These are phyloP conservation scores for Emmelina monodactyla DNA, from an alignment of 2,888 invertebrate species.

Conservation along the genomic window DNA sequence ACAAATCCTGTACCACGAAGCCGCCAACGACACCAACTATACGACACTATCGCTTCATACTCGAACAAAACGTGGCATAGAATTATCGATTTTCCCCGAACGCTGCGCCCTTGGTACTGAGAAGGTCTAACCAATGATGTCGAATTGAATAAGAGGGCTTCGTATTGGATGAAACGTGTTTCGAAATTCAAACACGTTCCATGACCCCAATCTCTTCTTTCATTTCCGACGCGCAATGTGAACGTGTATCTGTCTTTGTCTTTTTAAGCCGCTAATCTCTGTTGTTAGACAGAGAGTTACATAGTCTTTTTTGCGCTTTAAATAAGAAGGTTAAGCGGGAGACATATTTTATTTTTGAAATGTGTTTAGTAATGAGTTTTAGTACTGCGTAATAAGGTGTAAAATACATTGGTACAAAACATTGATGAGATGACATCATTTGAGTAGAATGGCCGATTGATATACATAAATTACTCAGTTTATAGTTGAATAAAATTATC, in stretches of 20 bases:
- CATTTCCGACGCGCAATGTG: conserved; percentile 25
- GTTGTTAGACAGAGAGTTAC: conserved; percentile 29
- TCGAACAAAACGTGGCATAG: conserved; percentile 17
- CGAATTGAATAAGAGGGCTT: conserved; percentile 36
- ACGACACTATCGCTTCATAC: conserved; percentile 22
- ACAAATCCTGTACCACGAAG: conserved; percentile 33
- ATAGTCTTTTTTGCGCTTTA: conserved; percentile 26
- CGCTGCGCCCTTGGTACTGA: conserved; percentile 31
- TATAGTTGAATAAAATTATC: conserved; percentile 2
- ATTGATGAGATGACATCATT: conserved; percentile 23
- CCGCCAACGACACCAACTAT: conserved; percentile 19
- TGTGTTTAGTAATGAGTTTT: conserved; percentile 21
- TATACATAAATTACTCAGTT: conserved; percentile 26
- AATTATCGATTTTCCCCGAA: conserved; percentile 40
- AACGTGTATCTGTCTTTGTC: conserved; percentile 33
- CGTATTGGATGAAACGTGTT: conserved; percentile 57
- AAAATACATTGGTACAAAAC: conserved; percentile 14
- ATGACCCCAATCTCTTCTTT: conserved; percentile 52
- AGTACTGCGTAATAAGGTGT: conserved; percentile 19
- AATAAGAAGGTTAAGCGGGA: conserved; percentile 27
- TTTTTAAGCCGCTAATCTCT: conserved; percentile 16
- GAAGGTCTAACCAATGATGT: conserved; percentile 44
- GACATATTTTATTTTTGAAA: conserved; percentile 30
- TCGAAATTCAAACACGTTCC: conserved; percentile 63
- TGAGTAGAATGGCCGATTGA: conserved; percentile 32